Evolutionary conservation across 1,140 invertebrate genomes (phyloP), one percentile per base, ranked within the genome.

Genomic region (Cotesia vestalis): DNA sequence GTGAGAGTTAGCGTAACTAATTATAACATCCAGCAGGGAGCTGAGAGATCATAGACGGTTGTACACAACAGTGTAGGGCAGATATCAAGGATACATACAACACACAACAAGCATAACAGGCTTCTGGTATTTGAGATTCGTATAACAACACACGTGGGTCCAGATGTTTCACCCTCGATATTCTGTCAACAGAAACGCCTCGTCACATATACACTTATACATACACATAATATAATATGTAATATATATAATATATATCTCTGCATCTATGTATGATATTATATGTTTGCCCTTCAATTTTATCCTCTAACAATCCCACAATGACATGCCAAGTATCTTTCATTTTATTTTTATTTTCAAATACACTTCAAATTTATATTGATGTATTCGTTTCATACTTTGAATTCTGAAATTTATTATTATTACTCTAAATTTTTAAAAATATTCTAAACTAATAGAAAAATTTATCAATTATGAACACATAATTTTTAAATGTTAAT

Each of bases 111-210:
- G 60, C 60, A 64, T 70, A 60, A 62, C 69, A 60, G 35, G 70
- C 70, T 72, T 66, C 70, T 72, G 70, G 70, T 72, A 72, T 72
- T 66, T 36, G 62, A 57, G 70, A 72, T 66, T 72, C 35, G 63
- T 71, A 63, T 64, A 46, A 46, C 40, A 46, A 46, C 40, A 72
- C 63, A 66, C 70, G 70, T 72, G 70, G 63, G 62, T 72, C 62
- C 70, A 72, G 70, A 72, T 72, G 70, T 72, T 72, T 66, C 62
- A 57, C 69, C 60, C 60, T 64, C 61, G 51, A 71, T 17, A 34
- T 38, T 64, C 20, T 66, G 70, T 72, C 70, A 72, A 66, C 63
- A 72, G 14, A 72, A 72, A 66, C 38, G 70, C 70, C 52, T 72
- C 35, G 53, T 72, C 70, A 72, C 62, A 36, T 51, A 46, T 36